Evolutionary conservation across 2,888 invertebrate genomes (phyloP), one percentile per base, ranked within the genome.

Genomic region (Lasioglossum leucozonium): DNA sequence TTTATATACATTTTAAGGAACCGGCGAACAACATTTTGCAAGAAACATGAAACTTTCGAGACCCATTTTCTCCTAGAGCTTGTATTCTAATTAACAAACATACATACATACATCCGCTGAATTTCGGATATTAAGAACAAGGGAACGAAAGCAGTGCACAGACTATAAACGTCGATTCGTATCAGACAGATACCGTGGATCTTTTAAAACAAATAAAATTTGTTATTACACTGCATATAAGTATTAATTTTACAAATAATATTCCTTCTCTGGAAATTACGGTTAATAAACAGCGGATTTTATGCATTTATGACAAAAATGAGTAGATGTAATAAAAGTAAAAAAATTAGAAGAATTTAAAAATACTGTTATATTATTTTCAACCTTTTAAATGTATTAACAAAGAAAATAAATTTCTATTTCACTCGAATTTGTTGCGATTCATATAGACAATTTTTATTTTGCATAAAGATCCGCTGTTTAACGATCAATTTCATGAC

Each of bases 1-100:
- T 84, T 88, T 92, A 92, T 91, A 89, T 91, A 92, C 91, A 92
- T 88, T 88, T 73, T 80, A 87, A 83, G 73, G 58, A 80, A 78
- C 85, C 82, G 89, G 85, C 85, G 89, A 86, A 89, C 86, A 75
- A 42, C 22, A 58, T 72, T n/a, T 51, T 37, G 42, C 30, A 16
- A 76, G 26, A 71, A 34, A 26, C 8, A 42, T 16, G 26, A 37
- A n/a, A n/a, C 44, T 62, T 30, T 76, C 11, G 51, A n/a, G 47
- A 44, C 26, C 8, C 6, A n/a, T 34, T 16, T 26, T 18, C 22
- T 51, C n/a, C 10, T 2, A 65, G 2, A 74, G 5, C 26, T 62
- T 30, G 30, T 8, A 62, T 30, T 30, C 16, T 6, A 30, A 30
- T 16, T 18, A 2, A 30, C 30, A 30, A 62, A 30, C 58, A 8